phyloP scores from a whole-genome alignment of 1,140 invertebrate genomes.

The Myzus persicae region DNA sequence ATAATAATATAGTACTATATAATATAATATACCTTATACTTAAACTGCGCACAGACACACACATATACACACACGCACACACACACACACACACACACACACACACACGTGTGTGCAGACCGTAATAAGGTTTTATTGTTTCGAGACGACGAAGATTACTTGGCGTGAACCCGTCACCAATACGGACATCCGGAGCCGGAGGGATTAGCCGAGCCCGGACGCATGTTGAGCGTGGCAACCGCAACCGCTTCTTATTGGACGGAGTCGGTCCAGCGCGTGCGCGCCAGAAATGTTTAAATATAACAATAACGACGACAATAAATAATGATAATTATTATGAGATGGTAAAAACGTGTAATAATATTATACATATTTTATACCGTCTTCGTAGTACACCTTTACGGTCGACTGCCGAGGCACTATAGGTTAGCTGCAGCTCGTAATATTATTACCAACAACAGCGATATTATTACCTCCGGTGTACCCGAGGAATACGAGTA shows the following conservation, averaged over 20 bases:
- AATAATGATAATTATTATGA: not conserved
- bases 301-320: not conserved
- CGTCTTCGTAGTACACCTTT: not conserved
- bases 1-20: conserved; percentile 1
- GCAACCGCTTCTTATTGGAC: not conserved
- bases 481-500: not conserved
- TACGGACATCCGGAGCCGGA: conserved; percentile 18
- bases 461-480: not conserved
- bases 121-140: conserved; percentile 32
- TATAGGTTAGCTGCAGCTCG: not conserved
- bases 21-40: not conserved
- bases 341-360: not conserved
- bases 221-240: not conserved
- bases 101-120: not conserved
- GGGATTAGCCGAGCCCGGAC: not conserved
- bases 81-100: not conserved
- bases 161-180: conserved; percentile 5
- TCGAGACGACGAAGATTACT: not conserved
- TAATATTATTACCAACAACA: not conserved
- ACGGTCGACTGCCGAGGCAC: not conserved
- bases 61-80: not conserved
- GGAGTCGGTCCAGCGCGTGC: conserved; percentile 36
- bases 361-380: not conserved
- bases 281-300: not conserved
- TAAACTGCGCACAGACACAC: not conserved